Evolutionary conservation across 1,140 invertebrate species (phyloP).

Genomic region (Pogonognathellus flavescens): DNA sequence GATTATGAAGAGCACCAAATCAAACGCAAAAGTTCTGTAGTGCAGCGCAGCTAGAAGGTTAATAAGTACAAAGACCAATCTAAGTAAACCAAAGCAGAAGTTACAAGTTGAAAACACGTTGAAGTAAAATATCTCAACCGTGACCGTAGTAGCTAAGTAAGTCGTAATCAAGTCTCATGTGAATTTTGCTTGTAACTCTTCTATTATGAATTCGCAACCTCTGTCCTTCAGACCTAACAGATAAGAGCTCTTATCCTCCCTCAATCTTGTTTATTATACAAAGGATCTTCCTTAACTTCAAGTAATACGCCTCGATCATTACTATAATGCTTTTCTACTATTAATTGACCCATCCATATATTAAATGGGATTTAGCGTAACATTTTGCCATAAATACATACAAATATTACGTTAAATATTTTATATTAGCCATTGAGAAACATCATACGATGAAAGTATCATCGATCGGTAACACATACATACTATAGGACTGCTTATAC

Average conservation of each 20-base stretch:
- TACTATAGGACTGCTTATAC: too few species aligned
- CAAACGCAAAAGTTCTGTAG: background rate
- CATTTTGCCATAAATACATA: too few species aligned
- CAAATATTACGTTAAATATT: too few species aligned
- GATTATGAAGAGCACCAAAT: background rate
- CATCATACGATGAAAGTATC: too few species aligned
- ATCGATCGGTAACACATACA: too few species aligned
- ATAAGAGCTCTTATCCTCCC: background rate
- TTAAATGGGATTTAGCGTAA: too few species aligned
- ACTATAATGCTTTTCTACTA: background rate
- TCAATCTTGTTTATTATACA: background rate
- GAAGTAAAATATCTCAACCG: background rate
- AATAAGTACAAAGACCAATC: background rate
- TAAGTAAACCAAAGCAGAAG: background rate
- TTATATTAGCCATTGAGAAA: too few species aligned
- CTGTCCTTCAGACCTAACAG: background rate
- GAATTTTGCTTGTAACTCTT: background rate
- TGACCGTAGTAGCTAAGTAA: background rate
- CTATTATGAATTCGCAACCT: background rate
- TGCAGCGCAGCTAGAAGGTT: background rate
- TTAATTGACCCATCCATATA: background rate
- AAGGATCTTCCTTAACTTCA: slow-evolving; percentile 38
- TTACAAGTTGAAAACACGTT: background rate
- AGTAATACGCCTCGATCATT: slow-evolving; percentile 38
- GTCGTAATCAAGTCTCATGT: background rate